phyloP scores from a whole-genome alignment of 2,888 invertebrate genomes.

The Rugalucina vietnamica region DNA sequence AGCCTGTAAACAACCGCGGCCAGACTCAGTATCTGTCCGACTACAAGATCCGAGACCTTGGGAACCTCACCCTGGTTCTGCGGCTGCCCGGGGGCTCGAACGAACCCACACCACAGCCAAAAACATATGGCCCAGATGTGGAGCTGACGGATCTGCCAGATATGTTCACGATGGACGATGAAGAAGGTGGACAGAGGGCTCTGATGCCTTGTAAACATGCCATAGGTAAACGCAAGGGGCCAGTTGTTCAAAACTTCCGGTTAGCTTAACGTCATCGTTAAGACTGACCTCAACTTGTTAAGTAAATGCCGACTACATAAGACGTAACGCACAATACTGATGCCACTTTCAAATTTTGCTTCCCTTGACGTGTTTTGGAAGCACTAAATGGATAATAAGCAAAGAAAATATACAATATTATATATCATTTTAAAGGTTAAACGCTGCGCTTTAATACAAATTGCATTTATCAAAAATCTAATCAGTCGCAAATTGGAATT shows the following conservation, averaged over 20 bases:
- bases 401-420: too few relatives aligned
- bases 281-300: too few relatives aligned
- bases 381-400: too few relatives aligned
- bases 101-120: slow-evolving; percentile 23
- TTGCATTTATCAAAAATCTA: too few relatives aligned
- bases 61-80: slow-evolving; percentile 51
- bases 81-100: slow-evolving; percentile 45
- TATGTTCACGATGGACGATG: slow-evolving; percentile 67
- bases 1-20: slow-evolving; percentile 26
- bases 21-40: slow-evolving; percentile 43
- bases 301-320: too few relatives aligned
- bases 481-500: too few relatives aligned
- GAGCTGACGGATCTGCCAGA: slow-evolving; percentile 59
- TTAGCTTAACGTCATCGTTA: not conserved
- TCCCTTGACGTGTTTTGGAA: too few relatives aligned
- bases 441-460: too few relatives aligned
- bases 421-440: too few relatives aligned
- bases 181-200: slow-evolving; percentile 51
- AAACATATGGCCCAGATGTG: slow-evolving; percentile 48
- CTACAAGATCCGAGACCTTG: slow-evolving; percentile 49
- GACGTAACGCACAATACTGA: too few relatives aligned
- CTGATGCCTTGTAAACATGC: slow-evolving; percentile 69
- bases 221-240: slow-evolving; percentile 57
- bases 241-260: too few relatives aligned
- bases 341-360: too few relatives aligned